Percentiles rank a stretch among this genome's conserved stretches.
Evolutionary conservation across 2,113 vertebrate genomes (phyloP).

Genomic region (Prolemur simus): DNA sequence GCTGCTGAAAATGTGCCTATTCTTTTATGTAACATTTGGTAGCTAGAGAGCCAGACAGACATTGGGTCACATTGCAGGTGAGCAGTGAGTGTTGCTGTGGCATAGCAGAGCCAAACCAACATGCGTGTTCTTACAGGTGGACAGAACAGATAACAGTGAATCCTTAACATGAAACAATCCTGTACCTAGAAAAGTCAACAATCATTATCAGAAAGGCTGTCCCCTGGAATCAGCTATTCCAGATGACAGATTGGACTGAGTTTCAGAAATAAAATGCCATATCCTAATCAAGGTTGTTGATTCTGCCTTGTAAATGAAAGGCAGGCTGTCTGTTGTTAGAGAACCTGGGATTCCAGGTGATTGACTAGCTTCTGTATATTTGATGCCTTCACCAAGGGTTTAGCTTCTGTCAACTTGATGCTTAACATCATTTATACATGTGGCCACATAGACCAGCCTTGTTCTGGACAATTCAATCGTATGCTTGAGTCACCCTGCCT

Average conservation of each 20-base stretch:
- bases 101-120: background rate
- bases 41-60: background rate
- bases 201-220: background rate
- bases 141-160: background rate
- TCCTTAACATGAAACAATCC: background rate
- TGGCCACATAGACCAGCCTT: rapidly evolving
- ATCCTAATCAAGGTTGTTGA: background rate
- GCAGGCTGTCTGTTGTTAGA: background rate
- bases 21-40: background rate
- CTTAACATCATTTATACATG: background rate
- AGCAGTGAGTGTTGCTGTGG: background rate
- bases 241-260: background rate
- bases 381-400: background rate
- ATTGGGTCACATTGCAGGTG: background rate
- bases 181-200: background rate
- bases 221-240: background rate
- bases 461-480: background rate
- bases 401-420: no score
- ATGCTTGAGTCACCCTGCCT: background rate
- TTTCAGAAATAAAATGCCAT: background rate
- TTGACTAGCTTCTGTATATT: background rate
- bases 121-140: background rate
- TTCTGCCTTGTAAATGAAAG: background rate
- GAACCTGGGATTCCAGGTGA: background rate
- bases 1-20: background rate